phyloP scores from a whole-genome alignment of 2,888 invertebrate genomes.

The Stomorhina lunata region DNA sequence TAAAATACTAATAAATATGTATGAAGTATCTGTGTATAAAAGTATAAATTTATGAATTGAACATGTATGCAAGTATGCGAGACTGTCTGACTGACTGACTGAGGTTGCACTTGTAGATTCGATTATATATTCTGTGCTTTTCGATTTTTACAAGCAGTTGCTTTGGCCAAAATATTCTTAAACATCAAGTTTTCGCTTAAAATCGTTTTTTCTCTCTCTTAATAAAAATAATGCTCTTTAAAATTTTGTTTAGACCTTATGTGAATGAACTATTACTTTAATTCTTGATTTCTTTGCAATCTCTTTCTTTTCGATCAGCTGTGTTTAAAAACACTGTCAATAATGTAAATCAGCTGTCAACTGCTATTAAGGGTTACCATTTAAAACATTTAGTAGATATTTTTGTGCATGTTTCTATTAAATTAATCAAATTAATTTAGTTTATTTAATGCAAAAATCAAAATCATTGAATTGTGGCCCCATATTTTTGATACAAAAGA shows the following conservation, averaged over 20 bases:
- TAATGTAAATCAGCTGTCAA: neutral
- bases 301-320: neutral
- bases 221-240: neutral
- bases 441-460: no score
- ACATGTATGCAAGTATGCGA: neutral
- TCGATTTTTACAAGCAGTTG: neutral
- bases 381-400: no score
- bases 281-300: neutral
- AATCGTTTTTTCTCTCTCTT: neutral
- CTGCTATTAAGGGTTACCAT: neutral
- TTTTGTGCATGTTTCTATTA: no score
- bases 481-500: no score
- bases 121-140: neutral
- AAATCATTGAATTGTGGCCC: no score
- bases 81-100: no score
- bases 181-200: neutral
- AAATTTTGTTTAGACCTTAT: neutral
- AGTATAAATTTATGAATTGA: neutral
- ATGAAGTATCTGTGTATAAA: neutral
- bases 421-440: no score
- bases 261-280: neutral
- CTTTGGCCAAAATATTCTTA: neutral
- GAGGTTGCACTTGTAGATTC: neutral
- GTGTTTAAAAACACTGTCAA: neutral
- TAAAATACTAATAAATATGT: neutral